Conservation (phyloP, 2,888 invertebrate species). For the Chesias legatella region DNA sequence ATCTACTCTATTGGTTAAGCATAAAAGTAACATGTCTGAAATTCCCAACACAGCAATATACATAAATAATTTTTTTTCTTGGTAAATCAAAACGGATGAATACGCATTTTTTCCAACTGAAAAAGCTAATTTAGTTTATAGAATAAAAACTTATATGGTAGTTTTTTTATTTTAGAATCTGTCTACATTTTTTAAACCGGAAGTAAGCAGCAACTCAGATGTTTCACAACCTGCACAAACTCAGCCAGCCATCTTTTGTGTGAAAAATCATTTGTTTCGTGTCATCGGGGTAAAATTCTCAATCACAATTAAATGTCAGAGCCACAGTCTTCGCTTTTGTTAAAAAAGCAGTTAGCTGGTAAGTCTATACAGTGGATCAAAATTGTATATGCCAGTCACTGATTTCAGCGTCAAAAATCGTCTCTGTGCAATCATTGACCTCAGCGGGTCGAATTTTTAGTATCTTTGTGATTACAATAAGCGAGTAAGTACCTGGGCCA, state of each 20-base stretch:
- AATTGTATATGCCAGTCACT: slow-evolving; percentile 46
- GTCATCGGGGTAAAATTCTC: slow-evolving; percentile 87
- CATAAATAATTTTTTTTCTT: too few species aligned
- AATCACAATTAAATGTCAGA: slow-evolving; percentile 95
- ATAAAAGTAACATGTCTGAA: too few species aligned
- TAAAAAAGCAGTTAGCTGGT: slow-evolving; percentile 98
- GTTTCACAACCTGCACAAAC: slow-evolving; percentile 78
- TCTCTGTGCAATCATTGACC: slow-evolving; percentile 75
- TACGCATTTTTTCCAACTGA: too few species aligned
- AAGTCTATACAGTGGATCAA: slow-evolving; percentile 57
- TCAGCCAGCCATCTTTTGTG: slow-evolving; percentile 87
- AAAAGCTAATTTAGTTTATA: too few species aligned
- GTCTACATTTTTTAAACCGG: slow-evolving; percentile 58
- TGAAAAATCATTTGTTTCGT: slow-evolving; percentile 86
- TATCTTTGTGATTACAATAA: slow-evolving; percentile 43
- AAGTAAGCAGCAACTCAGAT: slow-evolving; percentile 75
- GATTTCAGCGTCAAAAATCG: slow-evolving; percentile 54
- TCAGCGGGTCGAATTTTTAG: slow-evolving; percentile 72
- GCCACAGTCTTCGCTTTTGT: slow-evolving; percentile 96
- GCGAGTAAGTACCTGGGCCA: slow-evolving; percentile 7
- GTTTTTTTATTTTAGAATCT: slow-evolving; percentile 12
- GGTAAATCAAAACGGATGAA: too few species aligned
- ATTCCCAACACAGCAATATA: too few species aligned
- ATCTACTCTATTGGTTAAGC: too few species aligned
- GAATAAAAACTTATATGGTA: not conserved